A percentile compares a stretch with the other conserved stretches of the same genome.
Conservation (phyloP, 1,140 invertebrate genomes). For the Sinonovacula constricta region DNA sequence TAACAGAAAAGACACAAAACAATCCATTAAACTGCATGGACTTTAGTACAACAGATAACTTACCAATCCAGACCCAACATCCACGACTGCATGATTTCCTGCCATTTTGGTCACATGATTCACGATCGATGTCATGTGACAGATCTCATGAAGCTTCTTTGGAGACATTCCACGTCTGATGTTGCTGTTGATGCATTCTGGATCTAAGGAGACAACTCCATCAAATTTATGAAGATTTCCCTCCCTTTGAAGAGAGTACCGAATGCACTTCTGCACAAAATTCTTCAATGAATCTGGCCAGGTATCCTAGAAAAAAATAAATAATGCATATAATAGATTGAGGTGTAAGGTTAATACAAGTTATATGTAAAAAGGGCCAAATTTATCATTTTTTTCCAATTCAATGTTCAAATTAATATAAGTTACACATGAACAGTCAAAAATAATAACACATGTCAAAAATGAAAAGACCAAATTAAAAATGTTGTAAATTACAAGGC, state of each 20-base stretch:
- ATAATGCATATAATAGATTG: no score
- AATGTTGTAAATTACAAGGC: no score
- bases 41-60: conserved; percentile 59
- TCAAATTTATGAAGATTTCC: not conserved
- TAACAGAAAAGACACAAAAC: no score
- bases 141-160: conserved; percentile 72
- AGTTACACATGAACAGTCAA: no score
- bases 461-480: no score
- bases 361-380: no score
- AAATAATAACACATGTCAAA: no score
- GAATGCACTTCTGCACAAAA: conserved; percentile 65
- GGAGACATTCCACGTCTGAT: conserved; percentile 63
- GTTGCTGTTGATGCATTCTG: conserved; percentile 31
- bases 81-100: conserved; percentile 57
- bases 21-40: no score
- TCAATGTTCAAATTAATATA: no score
- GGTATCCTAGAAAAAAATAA: no score
- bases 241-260: conserved; percentile 79
- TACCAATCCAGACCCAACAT: conserved; percentile 81
- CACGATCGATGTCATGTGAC: conserved; percentile 66
- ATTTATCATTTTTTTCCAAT: no score
- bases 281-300: conserved; percentile 67
- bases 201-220: conserved; percentile 1
- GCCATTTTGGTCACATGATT: conserved; percentile 52
- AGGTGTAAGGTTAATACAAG: no score